These are phyloP conservation scores for Acanthosoma haemorrhoidale DNA, from an alignment of 2,888 invertebrate genomes.

Conservation along the genomic window DNA sequence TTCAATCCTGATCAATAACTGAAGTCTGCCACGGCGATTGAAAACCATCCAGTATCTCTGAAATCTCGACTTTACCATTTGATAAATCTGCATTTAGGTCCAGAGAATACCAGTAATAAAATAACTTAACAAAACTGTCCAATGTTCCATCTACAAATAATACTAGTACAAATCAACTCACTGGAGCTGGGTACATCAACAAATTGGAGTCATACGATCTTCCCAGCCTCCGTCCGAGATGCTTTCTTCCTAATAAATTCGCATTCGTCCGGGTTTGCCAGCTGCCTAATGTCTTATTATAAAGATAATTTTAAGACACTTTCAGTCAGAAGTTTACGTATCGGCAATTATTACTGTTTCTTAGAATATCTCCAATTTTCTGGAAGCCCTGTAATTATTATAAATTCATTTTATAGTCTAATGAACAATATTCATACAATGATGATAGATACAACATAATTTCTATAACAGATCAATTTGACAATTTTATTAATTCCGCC, in stretches of 20 bases:
- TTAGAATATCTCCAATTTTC: not conserved
- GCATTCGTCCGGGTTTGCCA: not conserved
- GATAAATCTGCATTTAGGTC: constrained; percentile 37
- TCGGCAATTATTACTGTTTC: not conserved
- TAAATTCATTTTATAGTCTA: constrained; percentile 2
- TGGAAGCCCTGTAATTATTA: constrained; percentile 7
- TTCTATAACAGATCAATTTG: no score
- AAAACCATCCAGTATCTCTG: no score
- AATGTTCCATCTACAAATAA: constrained; percentile 5
- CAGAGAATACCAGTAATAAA: constrained; percentile 29
- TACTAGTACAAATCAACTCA: constrained; percentile 6
- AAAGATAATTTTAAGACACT: not conserved
- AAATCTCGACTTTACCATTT: no score
- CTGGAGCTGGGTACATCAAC: not conserved
- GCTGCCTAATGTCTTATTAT: no score
- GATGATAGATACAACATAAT: not conserved
- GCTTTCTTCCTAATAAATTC: not conserved
- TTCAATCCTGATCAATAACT: no score
- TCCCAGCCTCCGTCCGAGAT: not conserved
- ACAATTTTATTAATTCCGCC: no score
- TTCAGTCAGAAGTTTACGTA: not conserved
- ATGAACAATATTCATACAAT: not conserved
- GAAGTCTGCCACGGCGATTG: no score
- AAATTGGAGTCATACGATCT: not conserved
- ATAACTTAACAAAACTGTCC: not conserved